phyloP scores from a whole-genome alignment of 2,113 vertebrate species.

The Casuarius casuarius region DNA sequence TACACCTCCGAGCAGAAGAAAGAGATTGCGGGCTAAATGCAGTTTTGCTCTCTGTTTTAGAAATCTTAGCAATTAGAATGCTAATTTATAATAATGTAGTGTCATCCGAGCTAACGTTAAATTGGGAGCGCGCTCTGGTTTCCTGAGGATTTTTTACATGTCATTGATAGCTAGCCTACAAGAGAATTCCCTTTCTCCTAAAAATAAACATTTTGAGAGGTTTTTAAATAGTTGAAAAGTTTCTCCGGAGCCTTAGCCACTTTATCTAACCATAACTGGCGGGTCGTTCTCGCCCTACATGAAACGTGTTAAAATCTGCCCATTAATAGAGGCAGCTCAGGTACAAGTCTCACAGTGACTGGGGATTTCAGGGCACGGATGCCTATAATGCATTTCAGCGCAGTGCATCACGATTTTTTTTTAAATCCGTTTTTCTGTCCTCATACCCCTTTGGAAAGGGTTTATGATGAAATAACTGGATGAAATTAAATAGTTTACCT shows the following conservation, averaged over 20 bases:
- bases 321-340: conserved; percentile 41
- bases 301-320: conserved; percentile 49
- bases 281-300: conserved; percentile 43
- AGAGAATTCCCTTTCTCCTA: conserved; percentile 66
- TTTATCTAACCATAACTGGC: conserved; percentile 40
- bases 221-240: conserved; percentile 69
- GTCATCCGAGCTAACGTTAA: conserved; percentile 69
- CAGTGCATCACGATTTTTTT: neutral
- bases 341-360: conserved; percentile 16
- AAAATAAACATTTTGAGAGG: conserved; percentile 72
- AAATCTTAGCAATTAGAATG: conserved; percentile 68
- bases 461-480: conserved; percentile 85
- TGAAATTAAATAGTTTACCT: conserved; percentile 93
- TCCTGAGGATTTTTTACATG: conserved; percentile 69
- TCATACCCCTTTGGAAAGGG: conserved; percentile 64
- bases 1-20: conserved; percentile 68
- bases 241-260: conserved; percentile 33
- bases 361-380: conserved; percentile 20
- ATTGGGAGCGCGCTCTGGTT: conserved; percentile 65
- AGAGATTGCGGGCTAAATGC: conserved; percentile 38
- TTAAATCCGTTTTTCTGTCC: conserved; percentile 21
- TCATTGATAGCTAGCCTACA: conserved; percentile 68
- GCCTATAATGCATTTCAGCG: neutral
- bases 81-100: conserved; percentile 62
- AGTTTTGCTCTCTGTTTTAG: conserved; percentile 65